phyloP scores from a whole-genome alignment of 2,797 vertebrate species.

The Acanthornis magna region DNA sequence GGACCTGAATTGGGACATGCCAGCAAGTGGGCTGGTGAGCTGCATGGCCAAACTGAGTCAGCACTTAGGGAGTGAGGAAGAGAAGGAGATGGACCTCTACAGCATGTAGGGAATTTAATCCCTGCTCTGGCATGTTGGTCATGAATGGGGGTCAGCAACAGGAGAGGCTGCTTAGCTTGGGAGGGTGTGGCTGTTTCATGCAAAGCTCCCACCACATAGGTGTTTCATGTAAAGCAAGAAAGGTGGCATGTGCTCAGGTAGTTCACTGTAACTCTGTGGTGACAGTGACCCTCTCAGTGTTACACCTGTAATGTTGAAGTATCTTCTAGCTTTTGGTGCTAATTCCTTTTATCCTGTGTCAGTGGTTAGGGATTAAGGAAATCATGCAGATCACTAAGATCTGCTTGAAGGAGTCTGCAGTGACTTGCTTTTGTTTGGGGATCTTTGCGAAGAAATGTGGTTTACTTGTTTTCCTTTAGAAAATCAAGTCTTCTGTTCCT shows the following conservation, averaged over 20 bases:
- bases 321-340: not conserved
- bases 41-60: not conserved
- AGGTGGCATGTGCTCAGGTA: not conserved
- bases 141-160: not conserved
- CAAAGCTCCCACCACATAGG: accelerated
- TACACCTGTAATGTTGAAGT: not conserved
- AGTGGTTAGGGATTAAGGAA: not conserved
- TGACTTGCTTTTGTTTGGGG: not conserved
- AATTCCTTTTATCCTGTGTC: not conserved
- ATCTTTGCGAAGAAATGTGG: not conserved
- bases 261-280: not conserved
- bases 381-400: not conserved
- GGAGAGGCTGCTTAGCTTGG: not conserved
- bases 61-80: not conserved
- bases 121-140: not conserved
- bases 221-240: not conserved
- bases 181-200: not conserved
- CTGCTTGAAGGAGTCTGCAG: not conserved
- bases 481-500: not conserved
- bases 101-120: not conserved
- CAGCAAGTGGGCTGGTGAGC: not conserved
- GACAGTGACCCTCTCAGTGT: not conserved
- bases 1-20: not conserved
- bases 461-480: not conserved
- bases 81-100: not conserved